Percentiles rank a stretch among this genome's conserved stretches.
phyloP scores from a whole-genome alignment of 1,140 invertebrate species.

The Trypoxylus dichotomus region DNA sequence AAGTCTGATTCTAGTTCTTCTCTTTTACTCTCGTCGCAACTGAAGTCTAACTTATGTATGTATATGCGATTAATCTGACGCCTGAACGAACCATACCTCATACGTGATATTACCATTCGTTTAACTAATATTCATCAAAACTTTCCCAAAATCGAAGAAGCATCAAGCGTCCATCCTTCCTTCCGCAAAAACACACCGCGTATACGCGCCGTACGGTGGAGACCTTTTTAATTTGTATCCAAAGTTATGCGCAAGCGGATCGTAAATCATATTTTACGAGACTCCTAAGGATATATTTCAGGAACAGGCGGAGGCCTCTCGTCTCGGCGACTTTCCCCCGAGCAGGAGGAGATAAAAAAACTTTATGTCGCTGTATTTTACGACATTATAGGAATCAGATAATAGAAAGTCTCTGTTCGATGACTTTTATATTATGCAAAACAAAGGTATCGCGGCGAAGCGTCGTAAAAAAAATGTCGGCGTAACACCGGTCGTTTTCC shows the following conservation, averaged over 20 bases:
- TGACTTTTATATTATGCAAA: conserved; percentile 26
- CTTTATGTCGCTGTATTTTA: conserved; percentile 22
- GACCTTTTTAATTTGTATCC: conserved; percentile 3
- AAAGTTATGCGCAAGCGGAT: background rate
- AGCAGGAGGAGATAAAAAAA: background rate
- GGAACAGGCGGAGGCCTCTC: background rate
- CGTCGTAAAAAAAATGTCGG: background rate
- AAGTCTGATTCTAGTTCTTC: too few species aligned
- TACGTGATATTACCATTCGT: too few species aligned
- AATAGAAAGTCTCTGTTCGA: conserved; percentile 22
- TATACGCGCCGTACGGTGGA: background rate
- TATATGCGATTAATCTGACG: too few species aligned
- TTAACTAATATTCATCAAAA: too few species aligned
- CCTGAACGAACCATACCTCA: too few species aligned
- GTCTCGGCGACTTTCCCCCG: background rate
- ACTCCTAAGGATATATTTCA: conserved; percentile 4
- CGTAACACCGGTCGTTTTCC: background rate
- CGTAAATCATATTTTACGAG: conserved; percentile 23
- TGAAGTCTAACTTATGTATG: too few species aligned
- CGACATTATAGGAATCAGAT: conserved; percentile 21
- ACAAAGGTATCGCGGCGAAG: background rate
- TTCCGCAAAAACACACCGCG: too few species aligned
- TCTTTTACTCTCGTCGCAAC: too few species aligned
- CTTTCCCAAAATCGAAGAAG: too few species aligned
- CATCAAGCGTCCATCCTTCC: too few species aligned